Evolutionary conservation across 1,140 invertebrate genomes (phyloP).

Genomic region (Platorchestia sp.): DNA sequence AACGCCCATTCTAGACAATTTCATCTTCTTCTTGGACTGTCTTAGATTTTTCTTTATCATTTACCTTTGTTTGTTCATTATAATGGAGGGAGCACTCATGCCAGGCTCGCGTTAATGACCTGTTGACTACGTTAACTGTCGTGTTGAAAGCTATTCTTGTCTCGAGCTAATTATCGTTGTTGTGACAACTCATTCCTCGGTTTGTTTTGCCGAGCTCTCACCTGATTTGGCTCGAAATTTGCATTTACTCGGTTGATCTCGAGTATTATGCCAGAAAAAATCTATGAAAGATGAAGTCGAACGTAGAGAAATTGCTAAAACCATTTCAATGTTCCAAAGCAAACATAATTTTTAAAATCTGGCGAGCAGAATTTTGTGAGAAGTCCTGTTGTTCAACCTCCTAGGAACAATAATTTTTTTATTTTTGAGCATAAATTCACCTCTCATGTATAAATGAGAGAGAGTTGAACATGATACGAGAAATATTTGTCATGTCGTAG

Average conservation of each 20-base stretch:
- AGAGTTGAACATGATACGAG: too few species aligned
- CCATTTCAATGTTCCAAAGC: too few species aligned
- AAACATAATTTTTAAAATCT: too few species aligned
- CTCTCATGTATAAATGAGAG: too few species aligned
- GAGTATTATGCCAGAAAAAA: too few species aligned
- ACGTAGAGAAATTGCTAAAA: too few species aligned
- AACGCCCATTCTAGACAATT: neutral
- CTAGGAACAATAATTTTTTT: too few species aligned
- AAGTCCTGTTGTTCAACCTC: too few species aligned
- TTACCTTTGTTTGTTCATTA: neutral
- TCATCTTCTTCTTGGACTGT: neutral
- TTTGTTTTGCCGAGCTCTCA: neutral
- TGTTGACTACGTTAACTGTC: constrained; percentile 17
- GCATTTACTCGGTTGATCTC: neutral
- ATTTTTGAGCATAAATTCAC: too few species aligned
- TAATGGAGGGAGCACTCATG: neutral
- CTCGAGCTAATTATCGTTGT: constrained; percentile 14
- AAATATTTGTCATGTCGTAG: too few species aligned
- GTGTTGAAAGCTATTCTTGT: constrained; percentile 19
- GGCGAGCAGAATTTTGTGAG: too few species aligned
- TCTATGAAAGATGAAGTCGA: too few species aligned
- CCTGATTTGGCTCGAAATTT: neutral
- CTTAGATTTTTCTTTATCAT: neutral
- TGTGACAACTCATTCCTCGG: neutral
- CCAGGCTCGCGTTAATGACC: neutral